Percentiles rank a stretch among this genome's conserved stretches.
phyloP scores from a whole-genome alignment of 1,140 invertebrate species.

The Brachionus rubens region DNA sequence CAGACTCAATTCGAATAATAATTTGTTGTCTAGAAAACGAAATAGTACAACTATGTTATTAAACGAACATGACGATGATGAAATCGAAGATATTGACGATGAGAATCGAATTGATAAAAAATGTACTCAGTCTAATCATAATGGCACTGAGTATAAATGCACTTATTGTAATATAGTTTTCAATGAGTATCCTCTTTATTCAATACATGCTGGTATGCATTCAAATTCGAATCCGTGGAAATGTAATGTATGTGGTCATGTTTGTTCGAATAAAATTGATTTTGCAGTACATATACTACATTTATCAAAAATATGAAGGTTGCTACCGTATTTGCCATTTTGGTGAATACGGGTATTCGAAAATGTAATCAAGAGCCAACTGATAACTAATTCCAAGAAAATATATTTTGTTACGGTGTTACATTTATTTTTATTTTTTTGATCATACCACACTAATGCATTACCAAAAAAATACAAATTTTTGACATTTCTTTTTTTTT shows the following conservation, averaged over 20 bases:
- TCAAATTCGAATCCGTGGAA: constrained; percentile 34
- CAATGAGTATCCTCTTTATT: constrained; percentile 40
- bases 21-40: neutral
- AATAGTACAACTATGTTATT: constrained; percentile 4
- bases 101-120: neutral
- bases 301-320: constrained; percentile 28
- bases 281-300: constrained; percentile 45
- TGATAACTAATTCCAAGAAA: no score
- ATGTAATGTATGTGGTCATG: constrained; percentile 41
- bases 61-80: neutral
- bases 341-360: neutral
- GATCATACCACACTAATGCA: no score
- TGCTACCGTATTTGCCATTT: neutral
- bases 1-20: constrained; percentile 9
- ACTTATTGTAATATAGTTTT: constrained; percentile 40
- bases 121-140: neutral
- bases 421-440: no score
- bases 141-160: constrained; percentile 12
- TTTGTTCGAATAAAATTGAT: constrained; percentile 36
- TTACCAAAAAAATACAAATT: no score
- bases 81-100: neutral
- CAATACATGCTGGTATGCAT: constrained; percentile 45
- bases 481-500: no score
- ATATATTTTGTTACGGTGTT: no score
- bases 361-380: no score